A percentile compares a stretch with the other conserved stretches of the same genome.
phyloP scores from a whole-genome alignment of 1,140 invertebrate species.

The Diabrotica undecimpunctata region DNA sequence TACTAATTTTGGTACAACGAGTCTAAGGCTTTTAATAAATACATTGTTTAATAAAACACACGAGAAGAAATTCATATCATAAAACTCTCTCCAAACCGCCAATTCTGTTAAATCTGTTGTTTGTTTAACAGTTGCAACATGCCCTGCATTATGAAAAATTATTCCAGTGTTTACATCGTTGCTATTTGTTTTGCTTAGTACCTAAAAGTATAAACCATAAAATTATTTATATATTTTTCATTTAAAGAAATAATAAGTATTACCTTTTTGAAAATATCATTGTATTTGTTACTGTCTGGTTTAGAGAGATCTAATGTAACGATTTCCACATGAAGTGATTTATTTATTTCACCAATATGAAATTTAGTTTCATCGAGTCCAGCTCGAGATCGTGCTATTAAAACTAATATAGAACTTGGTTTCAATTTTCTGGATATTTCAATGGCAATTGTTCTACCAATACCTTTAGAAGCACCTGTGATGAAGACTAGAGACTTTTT shows the following conservation, averaged over 20 bases:
- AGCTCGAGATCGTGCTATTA: constrained; percentile 68
- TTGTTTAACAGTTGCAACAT: constrained; percentile 70
- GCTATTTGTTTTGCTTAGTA: constrained; percentile 35
- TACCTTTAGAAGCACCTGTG: constrained; percentile 85
- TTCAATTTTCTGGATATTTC: constrained; percentile 56
- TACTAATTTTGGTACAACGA: constrained; percentile 50
- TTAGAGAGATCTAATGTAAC: constrained; percentile 58
- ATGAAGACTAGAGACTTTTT: constrained; percentile 59
- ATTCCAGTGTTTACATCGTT: constrained; percentile 60
- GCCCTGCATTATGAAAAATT: constrained; percentile 88
- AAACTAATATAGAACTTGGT: constrained; percentile 60
- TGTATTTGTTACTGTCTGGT: constrained; percentile 50
- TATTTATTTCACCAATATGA: constrained; percentile 52
- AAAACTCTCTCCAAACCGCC: constrained; percentile 63
- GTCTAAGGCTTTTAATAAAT: constrained; percentile 59
- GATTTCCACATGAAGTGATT: constrained; percentile 51
- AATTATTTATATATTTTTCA: no score
- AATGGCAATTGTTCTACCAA: constrained; percentile 73
- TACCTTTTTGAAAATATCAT: constrained; percentile 50
- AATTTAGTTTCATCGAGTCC: constrained; percentile 63
- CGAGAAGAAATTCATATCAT: constrained; percentile 76
- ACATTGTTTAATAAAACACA: constrained; percentile 72
- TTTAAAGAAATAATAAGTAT: no score
- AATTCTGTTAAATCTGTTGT: constrained; percentile 59
- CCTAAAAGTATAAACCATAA: background rate